Base-by-base conservation (phyloP, 2,113 vertebrate genomes). In the Cyprinodon variegatus region DNA sequence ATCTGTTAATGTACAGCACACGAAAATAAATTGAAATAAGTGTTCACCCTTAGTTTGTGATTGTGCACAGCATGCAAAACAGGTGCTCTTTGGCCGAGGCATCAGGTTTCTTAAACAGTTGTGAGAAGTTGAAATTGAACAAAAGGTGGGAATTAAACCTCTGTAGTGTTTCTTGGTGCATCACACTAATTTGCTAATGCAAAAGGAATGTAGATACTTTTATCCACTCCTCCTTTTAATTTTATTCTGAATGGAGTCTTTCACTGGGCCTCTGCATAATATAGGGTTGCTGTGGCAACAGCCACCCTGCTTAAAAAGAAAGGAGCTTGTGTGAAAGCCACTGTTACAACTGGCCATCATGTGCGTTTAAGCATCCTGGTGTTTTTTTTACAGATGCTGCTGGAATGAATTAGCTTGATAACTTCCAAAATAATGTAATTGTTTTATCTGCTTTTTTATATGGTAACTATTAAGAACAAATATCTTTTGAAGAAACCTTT, bases 171-270 rank as follows among this genome's bases (percentile, higher is more conserved):
- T 74, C 70, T 78, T 29, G 72, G 72, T 39, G n/a, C 67, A 77
- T 80, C 77, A 22, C 64, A 86, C 75, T 60, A 77, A 90, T 78
- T 86, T 74, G 68, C 53, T 86, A 78, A 90, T 89, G 74, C 83
- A 86, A 81, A 83, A 80, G 89, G 86, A 89, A 93, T 94, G 92
- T 88, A 91, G 93, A 94, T 91, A 91, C 87, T 83, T 85, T 73
- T 68, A 78, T 86, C 81, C 82, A 82, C 29, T 80, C 78, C 78
- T 74, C 84, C 73, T 76, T 75, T 76, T 41, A 66, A 65, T 45
- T 81, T 82, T 59, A 41, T 72, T 74, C 72, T 91, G 86, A 92
- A 92, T 93, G 90, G 89, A 87, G 63, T 73, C 89, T 89, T 92
- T 93, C 88, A 89, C 70, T 65, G 73, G 68, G 68, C 71, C 43